Evolutionary conservation across 2,113 vertebrate genomes (phyloP).

Genomic region (Mirza zaza): DNA sequence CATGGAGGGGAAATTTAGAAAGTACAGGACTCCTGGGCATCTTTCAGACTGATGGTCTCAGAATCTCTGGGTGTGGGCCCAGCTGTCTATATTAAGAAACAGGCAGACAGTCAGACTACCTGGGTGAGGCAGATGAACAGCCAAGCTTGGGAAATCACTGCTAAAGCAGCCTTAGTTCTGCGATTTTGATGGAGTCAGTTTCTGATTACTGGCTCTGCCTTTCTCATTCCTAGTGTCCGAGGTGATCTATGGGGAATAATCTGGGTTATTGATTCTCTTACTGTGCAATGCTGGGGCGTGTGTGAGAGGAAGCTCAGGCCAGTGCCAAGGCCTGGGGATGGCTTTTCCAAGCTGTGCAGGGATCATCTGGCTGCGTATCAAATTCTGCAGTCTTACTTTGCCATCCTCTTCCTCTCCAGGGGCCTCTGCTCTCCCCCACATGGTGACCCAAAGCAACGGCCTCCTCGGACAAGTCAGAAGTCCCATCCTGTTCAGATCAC

Average conservation of each 20-base stretch:
- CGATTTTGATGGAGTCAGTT: neutral
- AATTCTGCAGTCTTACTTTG: neutral
- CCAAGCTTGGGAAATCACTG: neutral
- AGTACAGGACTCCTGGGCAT: neutral
- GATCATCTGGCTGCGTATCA: neutral
- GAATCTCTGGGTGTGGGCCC: neutral
- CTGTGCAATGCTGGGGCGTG: neutral
- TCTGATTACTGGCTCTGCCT: neutral
- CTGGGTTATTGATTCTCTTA: too few species aligned
- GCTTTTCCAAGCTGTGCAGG: neutral
- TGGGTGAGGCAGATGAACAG: neutral
- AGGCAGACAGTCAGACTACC: neutral
- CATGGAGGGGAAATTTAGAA: neutral
- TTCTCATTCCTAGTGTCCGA: neutral
- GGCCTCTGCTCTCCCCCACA: neutral
- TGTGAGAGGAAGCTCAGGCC: neutral
- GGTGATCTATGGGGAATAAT: neutral
- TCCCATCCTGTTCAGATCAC: neutral
- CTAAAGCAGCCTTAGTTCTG: neutral
- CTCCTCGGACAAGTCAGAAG: neutral
- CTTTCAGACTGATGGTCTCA: neutral
- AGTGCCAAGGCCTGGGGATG: neutral
- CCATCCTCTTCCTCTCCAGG: neutral
- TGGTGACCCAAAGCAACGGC: neutral
- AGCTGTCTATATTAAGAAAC: neutral